A percentile compares a stretch with the other conserved stretches of the same genome.
These are phyloP conservation scores for Bufo gargarizans DNA, from an alignment of 2,113 vertebrate species.

Conservation along the genomic window DNA sequence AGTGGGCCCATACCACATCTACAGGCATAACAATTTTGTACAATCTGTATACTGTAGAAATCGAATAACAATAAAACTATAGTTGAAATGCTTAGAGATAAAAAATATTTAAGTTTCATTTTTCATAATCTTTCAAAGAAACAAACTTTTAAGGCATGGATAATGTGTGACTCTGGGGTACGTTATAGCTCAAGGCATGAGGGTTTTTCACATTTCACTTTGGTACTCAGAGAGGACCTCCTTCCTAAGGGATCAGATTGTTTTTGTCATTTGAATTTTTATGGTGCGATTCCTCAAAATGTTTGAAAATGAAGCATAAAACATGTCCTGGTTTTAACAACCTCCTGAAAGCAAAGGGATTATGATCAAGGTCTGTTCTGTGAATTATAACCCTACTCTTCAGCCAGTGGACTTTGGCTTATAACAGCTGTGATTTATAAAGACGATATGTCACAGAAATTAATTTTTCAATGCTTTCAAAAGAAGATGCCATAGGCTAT, in stretches of 20 bases:
- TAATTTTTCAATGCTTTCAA: conserved; percentile 21
- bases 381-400: conserved; percentile 20
- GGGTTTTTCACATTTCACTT: conserved; percentile 20
- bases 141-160: background rate
- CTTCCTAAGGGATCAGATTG: conserved; percentile 31
- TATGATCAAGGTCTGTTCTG: conserved; percentile 23
- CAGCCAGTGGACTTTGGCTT: conserved; percentile 32
- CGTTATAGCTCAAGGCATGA: background rate
- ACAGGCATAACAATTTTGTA: background rate
- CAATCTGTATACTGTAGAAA: background rate
- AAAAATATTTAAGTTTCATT: background rate
- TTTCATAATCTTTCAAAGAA: background rate
- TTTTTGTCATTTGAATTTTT: conserved; percentile 48
- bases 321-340: conserved; percentile 46
- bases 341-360: conserved; percentile 43
- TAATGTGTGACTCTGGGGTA: conserved; percentile 10
- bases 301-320: conserved; percentile 49
- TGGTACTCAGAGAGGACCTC: conserved; percentile 17
- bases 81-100: background rate
- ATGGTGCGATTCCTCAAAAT: conserved; percentile 39
- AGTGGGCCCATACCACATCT: too few relatives aligned
- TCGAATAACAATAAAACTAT: background rate
- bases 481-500: conserved; percentile 8
- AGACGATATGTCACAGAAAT: background rate
- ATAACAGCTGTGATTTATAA: conserved; percentile 38